Evolutionary conservation across 2,888 invertebrate genomes (phyloP), one percentile per base, ranked within the genome.

Genomic region (Abscondita cerata): DNA sequence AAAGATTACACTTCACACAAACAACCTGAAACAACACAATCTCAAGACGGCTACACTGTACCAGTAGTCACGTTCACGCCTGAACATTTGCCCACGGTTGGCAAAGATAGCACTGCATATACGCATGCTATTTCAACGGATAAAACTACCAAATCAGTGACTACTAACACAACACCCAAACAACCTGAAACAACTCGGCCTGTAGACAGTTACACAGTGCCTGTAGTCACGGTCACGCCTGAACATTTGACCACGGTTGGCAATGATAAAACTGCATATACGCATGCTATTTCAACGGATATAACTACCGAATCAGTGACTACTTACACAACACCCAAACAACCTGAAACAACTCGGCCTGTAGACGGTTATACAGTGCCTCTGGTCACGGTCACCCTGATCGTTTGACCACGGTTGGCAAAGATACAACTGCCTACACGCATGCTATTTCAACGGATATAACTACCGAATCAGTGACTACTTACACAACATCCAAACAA

Each of bases 1-100:
- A 47, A 18, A 8, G 55, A 47, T 19, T 19, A 56, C n/a, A 56
- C 62, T 8, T 16, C 63, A 13, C 41, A 18, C 1, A 19, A 2
- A 41, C 41, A n/a, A 15, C 9, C 60, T 6, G 12, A 18, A 38
- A 18, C 47, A 1, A 47, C 47, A 1, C 1, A 16, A 25, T 20
- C 47, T 6, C 47, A 47, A 6, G 25, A 19, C n/a, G 31, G 16
- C 11, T 36, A 54, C 4, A 19, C 54, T 2, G 44, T 31, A 1
- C 54, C 54, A 15, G 52, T 34, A 5, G 52, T 15, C 2, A 38
- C 36, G 1, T 11, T 40, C 6, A 52, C 52, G n/a, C 52, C 52
- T 18, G 19, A 34, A 15, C 33, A 52, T 33, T 6, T 18, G 1
- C 18, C 38, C 18, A 15, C 41, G 31, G 1, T 25, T 34, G 52